Evolutionary conservation across 2,797 vertebrate genomes (phyloP), one percentile per base, ranked within the genome.

Genomic region (Clarias fuscus): DNA sequence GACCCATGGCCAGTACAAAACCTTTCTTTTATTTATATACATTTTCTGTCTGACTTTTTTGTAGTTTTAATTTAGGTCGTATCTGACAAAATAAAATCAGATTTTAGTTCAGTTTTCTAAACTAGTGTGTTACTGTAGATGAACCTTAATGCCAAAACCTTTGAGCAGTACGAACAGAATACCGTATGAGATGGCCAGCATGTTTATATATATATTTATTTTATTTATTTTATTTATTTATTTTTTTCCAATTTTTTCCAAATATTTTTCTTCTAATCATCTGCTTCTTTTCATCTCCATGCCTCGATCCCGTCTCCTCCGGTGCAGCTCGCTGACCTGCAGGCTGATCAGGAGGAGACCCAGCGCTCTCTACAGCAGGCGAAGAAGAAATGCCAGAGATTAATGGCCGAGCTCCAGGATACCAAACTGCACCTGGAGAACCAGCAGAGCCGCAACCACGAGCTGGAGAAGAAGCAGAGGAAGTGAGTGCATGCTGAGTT

Each of bases 401-500:
- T 98, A 92, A 96, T 96, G 0, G 94, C 96, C 0, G 98, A 99
- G 93, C 96, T 99, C 89, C 98, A 99, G 94, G 98, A 99, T 94
- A 98, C 97, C 92, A 98, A 97, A 72, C 96, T 99, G 90, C 98
- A 99, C 92, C 95, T 99, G 81, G 98, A 99, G 93, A 97, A 97
- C 27, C 97, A 99, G 86, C 98, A 99, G 89, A 97, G 96, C 84
- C 97, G 98, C 84, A 99, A 97, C 94, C 97, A 99, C 0, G 98
- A 99, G 88, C 96, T 99, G 93, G 98, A 99, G 93, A 99, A 99
- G 96, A 99, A 99, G 89, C 98, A 99, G 93, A 95, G 97, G 92
- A 99, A 97, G 98, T 98, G 89, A 93, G 97, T 82, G 43, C 56
- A 73, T 27, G 17, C 56, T 1, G n/a, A 11, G 58, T 73, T 84